Evolutionary conservation across 2,888 invertebrate species (phyloP), one percentile per base, ranked within the genome.

Genomic region (Apodemia mormo): DNA sequence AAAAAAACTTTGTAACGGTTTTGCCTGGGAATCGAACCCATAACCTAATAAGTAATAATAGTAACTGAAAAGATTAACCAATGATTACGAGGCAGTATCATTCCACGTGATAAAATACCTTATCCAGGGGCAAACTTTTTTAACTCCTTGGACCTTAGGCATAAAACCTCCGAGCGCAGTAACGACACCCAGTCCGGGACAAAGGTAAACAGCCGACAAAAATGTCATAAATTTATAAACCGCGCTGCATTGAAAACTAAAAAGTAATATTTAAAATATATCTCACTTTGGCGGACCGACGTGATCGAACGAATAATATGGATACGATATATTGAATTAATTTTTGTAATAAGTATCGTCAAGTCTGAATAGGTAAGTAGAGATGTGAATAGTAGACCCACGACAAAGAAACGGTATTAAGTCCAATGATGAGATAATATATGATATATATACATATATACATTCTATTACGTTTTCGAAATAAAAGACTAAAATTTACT

Each of bases 181-280:
- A 61, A 61, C 76, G 75, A 75, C 74, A 72, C 72, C 71, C 73
- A 75, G 77, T 73, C 73, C 75, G 74, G 76, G 76, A 75, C 80
- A 79, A 82, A 84, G 83, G 86, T 87, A 86, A 87, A 89, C 87
- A 88, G 83, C 85, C 82, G 85, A 85, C 84, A 87, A 83, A 82
- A 83, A 85, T 85, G 83, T 86, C 86, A 87, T 90, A 92, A 92
- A 90, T 89, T 87, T 79, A 85, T 78, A 73, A 71, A 72, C 70
- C 73, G 73, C 73, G 75, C 77, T 81, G 82, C 85, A 86, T 83
- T 87, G 86, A 87, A 88, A 89, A 86, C 81, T 88, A 87, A 86
- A 82, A 82, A 77, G 68, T 76, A 77, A 77, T 85, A 86, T 88
- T 88, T 89, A 89, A 88, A 86, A 83, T 88, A 88, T 89, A 88